Conservation (phyloP, 2,113 vertebrate genomes). For the Rhynchopsitta pachyrhyncha region DNA sequence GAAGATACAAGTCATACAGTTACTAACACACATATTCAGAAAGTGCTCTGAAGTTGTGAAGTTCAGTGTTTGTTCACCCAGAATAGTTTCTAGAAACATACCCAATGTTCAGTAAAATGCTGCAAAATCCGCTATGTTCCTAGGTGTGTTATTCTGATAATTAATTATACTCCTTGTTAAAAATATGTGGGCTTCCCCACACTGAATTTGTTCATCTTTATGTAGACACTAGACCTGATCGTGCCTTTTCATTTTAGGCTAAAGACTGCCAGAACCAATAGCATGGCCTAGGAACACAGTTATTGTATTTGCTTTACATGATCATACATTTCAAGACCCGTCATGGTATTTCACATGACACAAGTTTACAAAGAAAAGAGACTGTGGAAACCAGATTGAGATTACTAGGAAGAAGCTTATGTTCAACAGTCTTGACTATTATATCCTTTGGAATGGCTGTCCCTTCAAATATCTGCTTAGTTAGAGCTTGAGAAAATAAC, state of each 20-base stretch:
- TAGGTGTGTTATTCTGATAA: not conserved
- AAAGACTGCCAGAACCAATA: not conserved
- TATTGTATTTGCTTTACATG: not conserved
- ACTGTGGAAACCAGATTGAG: not conserved
- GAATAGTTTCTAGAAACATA: not conserved
- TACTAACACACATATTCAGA: not conserved
- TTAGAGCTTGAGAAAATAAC: not conserved
- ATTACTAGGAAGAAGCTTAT: not conserved
- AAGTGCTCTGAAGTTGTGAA: not conserved
- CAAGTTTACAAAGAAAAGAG: not conserved
- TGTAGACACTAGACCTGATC: not conserved
- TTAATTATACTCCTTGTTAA: not conserved
- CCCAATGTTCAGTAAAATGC: not conserved
- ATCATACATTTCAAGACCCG: not conserved
- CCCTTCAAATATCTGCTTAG: not conserved
- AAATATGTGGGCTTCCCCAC: not conserved
- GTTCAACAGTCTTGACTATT: not conserved
- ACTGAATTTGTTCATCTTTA: not conserved
- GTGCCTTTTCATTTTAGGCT: not conserved
- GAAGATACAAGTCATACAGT: not conserved
- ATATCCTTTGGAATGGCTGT: not conserved
- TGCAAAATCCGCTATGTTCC: not conserved
- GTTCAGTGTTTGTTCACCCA: not conserved
- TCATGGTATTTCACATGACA: not conserved
- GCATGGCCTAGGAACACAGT: not conserved